Evolutionary conservation across 2,797 vertebrate genomes (phyloP).

Genomic region (Pogoniulus pusillus): DNA sequence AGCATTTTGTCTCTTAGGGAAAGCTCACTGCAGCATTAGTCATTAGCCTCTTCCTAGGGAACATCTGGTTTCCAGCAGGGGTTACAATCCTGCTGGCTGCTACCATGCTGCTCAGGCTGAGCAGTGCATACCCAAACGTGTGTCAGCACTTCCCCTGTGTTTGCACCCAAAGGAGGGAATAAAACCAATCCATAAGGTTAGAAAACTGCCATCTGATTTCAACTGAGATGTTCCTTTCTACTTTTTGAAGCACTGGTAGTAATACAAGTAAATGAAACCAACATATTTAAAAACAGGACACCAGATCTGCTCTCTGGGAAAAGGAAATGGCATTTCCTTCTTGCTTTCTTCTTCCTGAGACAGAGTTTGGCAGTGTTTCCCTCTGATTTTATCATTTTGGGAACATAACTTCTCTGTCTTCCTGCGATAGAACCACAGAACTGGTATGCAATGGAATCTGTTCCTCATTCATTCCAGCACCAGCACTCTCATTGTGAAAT

Average conservation of each 20-base stretch:
- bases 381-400: not conserved
- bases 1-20: not conserved
- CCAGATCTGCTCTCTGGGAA: not conserved
- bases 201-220: not conserved
- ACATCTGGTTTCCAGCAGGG: not conserved
- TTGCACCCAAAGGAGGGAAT: not conserved
- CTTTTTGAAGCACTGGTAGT: not conserved
- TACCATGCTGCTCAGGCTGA: not conserved
- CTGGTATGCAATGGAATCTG: not conserved
- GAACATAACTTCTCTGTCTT: not conserved
- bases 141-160: not conserved
- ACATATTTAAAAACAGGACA: not conserved
- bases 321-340: not conserved
- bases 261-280: not conserved
- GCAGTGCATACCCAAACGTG: not conserved
- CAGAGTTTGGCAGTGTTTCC: not conserved
- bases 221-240: not conserved
- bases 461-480: not conserved
- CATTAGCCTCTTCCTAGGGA: not conserved
- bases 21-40: not conserved
- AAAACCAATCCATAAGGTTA: not conserved
- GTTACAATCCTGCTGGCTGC: not conserved
- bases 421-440: not conserved
- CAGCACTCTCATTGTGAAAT: not conserved
- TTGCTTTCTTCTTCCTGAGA: not conserved